phyloP scores from a whole-genome alignment of 2,888 invertebrate species.

The Pyrrhia umbra region DNA sequence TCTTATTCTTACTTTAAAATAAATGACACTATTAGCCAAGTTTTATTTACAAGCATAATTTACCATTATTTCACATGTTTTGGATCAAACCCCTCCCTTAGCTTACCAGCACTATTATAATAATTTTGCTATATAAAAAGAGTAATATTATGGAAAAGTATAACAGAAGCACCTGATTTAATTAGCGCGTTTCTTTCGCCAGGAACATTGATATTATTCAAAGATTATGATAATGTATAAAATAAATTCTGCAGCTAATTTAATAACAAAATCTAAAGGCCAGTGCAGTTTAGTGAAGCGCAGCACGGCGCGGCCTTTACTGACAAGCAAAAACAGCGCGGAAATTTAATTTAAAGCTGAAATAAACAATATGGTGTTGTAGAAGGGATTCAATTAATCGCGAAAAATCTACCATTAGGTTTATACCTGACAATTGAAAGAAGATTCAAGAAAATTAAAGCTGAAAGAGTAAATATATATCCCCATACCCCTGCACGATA shows the following conservation, averaged over 20 bases:
- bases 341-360: background rate
- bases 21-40: too few species aligned
- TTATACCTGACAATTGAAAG: too few species aligned
- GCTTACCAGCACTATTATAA: background rate
- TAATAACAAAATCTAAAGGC: constrained; percentile 6
- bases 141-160: constrained; percentile 16
- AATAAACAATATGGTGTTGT: too few species aligned
- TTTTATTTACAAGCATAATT: background rate
- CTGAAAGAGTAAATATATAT: too few species aligned
- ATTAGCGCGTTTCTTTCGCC: constrained; percentile 29
- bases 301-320: background rate
- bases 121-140: constrained; percentile 5
- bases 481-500: too few species aligned
- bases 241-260: background rate
- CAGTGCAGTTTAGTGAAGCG: background rate
- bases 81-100: background rate
- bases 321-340: background rate
- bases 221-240: constrained; percentile 7
- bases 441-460: too few species aligned
- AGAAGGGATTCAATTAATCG: background rate
- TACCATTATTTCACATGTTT: background rate
- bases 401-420: background rate
- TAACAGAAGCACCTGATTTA: constrained; percentile 10
- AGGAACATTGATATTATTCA: constrained; percentile 29
- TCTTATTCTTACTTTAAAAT: too few species aligned